A percentile compares a stretch with the other conserved stretches of the same genome.
Conservation (phyloP, 2,797 vertebrate genomes). For the Anniella stebbinsi region DNA sequence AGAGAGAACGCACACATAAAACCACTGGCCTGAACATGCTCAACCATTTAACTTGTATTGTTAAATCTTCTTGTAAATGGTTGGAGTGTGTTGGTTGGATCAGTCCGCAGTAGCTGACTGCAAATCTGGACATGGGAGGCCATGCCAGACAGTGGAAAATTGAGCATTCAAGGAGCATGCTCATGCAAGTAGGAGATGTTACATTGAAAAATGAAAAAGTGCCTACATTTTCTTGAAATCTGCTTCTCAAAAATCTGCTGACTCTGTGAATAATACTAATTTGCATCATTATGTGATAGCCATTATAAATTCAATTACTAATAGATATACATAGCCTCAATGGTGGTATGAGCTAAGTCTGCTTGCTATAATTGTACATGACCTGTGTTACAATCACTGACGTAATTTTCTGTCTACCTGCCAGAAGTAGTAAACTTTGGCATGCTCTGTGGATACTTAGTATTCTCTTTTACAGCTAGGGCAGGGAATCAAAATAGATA, state of each 20-base stretch:
- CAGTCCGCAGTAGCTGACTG: no score
- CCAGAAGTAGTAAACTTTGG: slow-evolving; percentile 11
- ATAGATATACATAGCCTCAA: slow-evolving; percentile 48
- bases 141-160: not conserved
- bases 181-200: not conserved
- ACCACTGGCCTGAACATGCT: not conserved
- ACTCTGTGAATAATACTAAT: slow-evolving; percentile 27
- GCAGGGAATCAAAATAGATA: not conserved
- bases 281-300: slow-evolving; percentile 30
- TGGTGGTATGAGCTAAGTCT: slow-evolving; percentile 41
- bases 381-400: slow-evolving; percentile 20
- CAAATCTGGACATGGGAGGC: not conserved
- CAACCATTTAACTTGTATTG: not conserved
- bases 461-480: not conserved
- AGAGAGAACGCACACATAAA: not conserved
- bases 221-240: not conserved
- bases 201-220: not conserved
- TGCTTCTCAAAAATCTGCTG: not conserved
- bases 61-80: not conserved
- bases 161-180: not conserved
- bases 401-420: slow-evolving; percentile 4
- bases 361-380: slow-evolving; percentile 28
- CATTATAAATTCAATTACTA: slow-evolving; percentile 62
- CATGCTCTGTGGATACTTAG: not conserved
- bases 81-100: not conserved